Evolutionary conservation across 2,113 vertebrate species (phyloP), one percentile per base, ranked within the genome.

Genomic region (Oreocharis arfaki): DNA sequence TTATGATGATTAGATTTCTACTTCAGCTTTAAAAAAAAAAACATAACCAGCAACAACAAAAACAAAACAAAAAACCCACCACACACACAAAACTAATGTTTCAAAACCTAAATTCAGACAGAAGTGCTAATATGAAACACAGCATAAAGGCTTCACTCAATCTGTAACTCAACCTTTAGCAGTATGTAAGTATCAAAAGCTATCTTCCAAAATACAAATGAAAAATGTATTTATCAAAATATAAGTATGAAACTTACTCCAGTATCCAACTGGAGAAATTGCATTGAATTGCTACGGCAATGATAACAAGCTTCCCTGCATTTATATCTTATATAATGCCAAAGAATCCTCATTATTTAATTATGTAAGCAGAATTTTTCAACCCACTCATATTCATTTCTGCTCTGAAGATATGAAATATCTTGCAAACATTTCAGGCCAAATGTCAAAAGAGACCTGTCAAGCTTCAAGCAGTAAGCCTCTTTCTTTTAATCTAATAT

Each of bases 291-390:
- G 16, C 53, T 52, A 78, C 17, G 42, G 47, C 47, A 76, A 76
- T 19, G 41, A 46, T 41, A 70, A 91, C 50, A 93, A 91, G 22
- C 18, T 82, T 78, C 26, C n/a, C 59, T 39, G 23, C 24, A 42
- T 55, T 71, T 39, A 4, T 42, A 70, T 39, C 55, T 93, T 89
- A 91, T 3, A 41, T 89, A 91, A 95, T 71, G 37, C 35, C 71
- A 87, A 94, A 81, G 60, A 87, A 75, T 56, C 52, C 61, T 95
- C 77, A 84, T 91, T 94, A 84, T 87, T 91, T 97, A 90, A 95
- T 89, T 94, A 96, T 23, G 7, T 57, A 91, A 74, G 49, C 41
- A 84, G 64, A 91, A 60, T 52, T 89, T 91, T 92, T 57, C 94
- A 91, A 84, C 84, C 84, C 87, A 75, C 77, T 95, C 77, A 71